Base-by-base conservation (phyloP, 2,888 invertebrate species). In the Chrysodeixis includens region DNA sequence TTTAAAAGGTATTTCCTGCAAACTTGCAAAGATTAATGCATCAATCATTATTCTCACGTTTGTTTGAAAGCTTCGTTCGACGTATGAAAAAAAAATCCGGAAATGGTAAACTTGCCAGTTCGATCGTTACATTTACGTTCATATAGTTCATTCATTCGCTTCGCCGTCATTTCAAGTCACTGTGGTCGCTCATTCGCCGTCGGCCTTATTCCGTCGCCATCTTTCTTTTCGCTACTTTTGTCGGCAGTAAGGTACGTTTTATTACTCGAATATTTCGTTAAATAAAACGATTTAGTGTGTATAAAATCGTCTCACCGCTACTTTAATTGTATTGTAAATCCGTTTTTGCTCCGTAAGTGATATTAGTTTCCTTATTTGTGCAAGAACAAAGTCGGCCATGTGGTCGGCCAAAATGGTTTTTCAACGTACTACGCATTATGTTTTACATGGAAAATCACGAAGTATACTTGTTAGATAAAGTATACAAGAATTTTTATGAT, bases 151-250 rank as follows among this genome's bases (percentile, higher is more conserved):
- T 71, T 74, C 79, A 73, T 26, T 26, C 26, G 26, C 26, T 69
- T 78, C 76, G 60, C 73, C 51, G 67, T 67, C 51, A 71, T 77
- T 76, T 75, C 64, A 66, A 74, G 76, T 66, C 65, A 66, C 57
- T 67, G 58, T 67, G 58, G 54, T 66, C 68, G 46, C 56, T 88
- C 88, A 83, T 81, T 88, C 86, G 82, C 79, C 71, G 78, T 82
- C 87, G 86, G 82, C 79, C 72, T 78, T 78, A 76, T 80, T 81
- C 74, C 82, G 86, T 85, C 93, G 94, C 95, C 95, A 95, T 95
- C 91, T 95, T 94, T 90, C 92, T 94, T 93, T 93, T 92, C 90
- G 84, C 88, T 83, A 91, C 80, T 88, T 87, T 91, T 90, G 90
- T 93, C 92, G 92, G 91, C 92, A 85, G 82, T 79, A 87, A 93